Percentiles rank a stretch among this genome's conserved stretches.
These are phyloP conservation scores for Triplophysa yarkandensis DNA, from an alignment of 2,797 vertebrate genomes.

Conservation along the genomic window DNA sequence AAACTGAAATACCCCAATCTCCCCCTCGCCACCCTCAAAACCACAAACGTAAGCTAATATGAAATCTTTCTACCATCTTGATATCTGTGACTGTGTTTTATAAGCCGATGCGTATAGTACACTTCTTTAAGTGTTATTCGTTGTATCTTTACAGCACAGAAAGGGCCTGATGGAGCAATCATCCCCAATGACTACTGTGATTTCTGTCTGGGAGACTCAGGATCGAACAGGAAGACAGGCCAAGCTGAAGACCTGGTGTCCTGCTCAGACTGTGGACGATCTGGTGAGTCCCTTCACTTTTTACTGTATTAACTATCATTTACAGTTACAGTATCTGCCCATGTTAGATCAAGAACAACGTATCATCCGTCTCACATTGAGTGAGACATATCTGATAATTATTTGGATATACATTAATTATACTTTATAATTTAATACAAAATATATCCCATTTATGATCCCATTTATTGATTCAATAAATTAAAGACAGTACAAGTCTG, in stretches of 20 bases:
- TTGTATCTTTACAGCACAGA: constrained; percentile 83
- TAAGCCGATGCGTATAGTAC: too few relatives aligned
- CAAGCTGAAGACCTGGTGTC: constrained; percentile 95
- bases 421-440: too few relatives aligned
- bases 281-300: constrained; percentile 81
- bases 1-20: constrained; percentile 82
- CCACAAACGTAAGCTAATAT: constrained; percentile 88
- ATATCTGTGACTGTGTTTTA: not conserved
- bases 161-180: constrained; percentile 88
- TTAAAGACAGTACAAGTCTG: not conserved
- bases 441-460: too few relatives aligned
- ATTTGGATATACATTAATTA: not conserved
- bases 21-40: constrained; percentile 80
- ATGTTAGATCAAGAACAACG: constrained; percentile 24
- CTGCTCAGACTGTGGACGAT: constrained; percentile 97
- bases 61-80: not conserved
- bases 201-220: constrained; percentile 96
- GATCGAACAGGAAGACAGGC: constrained; percentile 95
- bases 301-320: constrained; percentile 12
- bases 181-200: constrained; percentile 99
- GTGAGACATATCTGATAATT: not conserved
- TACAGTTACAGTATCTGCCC: constrained; percentile 33
- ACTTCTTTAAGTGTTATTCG: constrained; percentile 16
- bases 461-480: not conserved
- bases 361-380: not conserved